Base-by-base conservation (phyloP, 2,888 invertebrate genomes). In the Sylvicola cinctus region DNA sequence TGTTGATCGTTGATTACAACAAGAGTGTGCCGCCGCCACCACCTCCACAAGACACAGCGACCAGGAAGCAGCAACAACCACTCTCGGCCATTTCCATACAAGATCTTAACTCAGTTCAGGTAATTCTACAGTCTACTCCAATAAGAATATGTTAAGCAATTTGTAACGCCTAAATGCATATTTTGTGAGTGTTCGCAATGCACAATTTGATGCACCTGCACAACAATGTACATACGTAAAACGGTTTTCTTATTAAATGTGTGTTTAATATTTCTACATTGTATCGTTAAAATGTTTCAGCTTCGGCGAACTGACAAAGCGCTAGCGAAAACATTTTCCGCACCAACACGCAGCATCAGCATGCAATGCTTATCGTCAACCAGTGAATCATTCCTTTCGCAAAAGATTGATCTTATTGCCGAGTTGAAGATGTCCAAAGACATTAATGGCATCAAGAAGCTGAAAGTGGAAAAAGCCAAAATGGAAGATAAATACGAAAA, bases 351-450 rank as follows among this genome's bases (percentile, higher is more conserved):
- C 35, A 79, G 78, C 45, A 69, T 80, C 47, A 78, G 78, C 47
- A 65, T 81, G 53, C 76, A 76, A 52, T 74, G 75, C 45, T 54
- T 75, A 27, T 66, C 74, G 36, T 69, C 66, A 38, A 62, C 65
- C 39, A 61, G 63, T 29, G 79, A 79, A 41, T 68, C 73, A 31
- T 83, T 73, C 58, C 64, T 73, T 45, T 67, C 69, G 33, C 77
- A 72, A 41, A 85, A 84, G 55, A 80, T 75, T 16, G 85, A 88
- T 54, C 61, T 91, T 32, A 90, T 91, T 41, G 88, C 87, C 31
- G 91, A 91, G 51, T 60, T 91, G 39, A 90, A 90, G 57, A 73
- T 84, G 64, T 85, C 87, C 30, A 87, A 79, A 55, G 87, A 90
- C 52, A 84, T 88, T 40, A 78, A 83, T 2, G 90, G 90, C n/a